A percentile compares a stretch with the other conserved stretches of the same genome.
These are phyloP conservation scores for Rynchops niger DNA, from an alignment of 2,113 vertebrate genomes.

Conservation along the genomic window DNA sequence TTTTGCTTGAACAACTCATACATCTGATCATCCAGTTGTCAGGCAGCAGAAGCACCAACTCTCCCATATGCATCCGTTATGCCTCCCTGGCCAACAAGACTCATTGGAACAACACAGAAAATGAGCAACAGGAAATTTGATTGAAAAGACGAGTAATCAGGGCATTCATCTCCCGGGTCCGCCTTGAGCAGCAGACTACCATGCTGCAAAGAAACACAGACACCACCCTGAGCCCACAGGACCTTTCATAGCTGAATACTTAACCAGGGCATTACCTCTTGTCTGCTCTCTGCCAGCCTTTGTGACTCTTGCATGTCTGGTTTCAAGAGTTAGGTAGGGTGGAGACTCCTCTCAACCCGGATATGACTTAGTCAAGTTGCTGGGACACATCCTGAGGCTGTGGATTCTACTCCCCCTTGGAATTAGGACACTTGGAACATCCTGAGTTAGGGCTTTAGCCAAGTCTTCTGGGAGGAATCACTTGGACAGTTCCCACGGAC, in stretches of 20 bases:
- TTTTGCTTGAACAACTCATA: background rate
- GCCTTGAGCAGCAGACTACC: background rate
- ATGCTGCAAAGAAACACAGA: background rate
- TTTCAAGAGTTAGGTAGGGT: background rate
- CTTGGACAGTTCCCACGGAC: background rate
- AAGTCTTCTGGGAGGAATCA: background rate
- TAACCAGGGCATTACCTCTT: background rate
- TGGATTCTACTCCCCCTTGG: background rate
- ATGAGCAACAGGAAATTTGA: background rate
- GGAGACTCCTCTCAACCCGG: background rate
- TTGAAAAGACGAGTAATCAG: background rate
- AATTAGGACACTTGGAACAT: background rate
- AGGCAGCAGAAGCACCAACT: background rate
- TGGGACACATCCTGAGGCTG: background rate
- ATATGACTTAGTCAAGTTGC: background rate
- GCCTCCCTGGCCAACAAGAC: background rate
- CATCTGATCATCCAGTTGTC: background rate
- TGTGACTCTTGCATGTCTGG: background rate
- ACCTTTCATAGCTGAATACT: background rate
- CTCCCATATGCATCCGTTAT: background rate
- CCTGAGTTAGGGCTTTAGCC: background rate
- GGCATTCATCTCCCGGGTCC: background rate
- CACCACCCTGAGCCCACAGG: background rate
- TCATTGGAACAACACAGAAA: background rate
- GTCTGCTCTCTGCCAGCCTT: background rate